Conservation (phyloP, 2,797 vertebrate genomes). For the Sebastes flavidus region DNA sequence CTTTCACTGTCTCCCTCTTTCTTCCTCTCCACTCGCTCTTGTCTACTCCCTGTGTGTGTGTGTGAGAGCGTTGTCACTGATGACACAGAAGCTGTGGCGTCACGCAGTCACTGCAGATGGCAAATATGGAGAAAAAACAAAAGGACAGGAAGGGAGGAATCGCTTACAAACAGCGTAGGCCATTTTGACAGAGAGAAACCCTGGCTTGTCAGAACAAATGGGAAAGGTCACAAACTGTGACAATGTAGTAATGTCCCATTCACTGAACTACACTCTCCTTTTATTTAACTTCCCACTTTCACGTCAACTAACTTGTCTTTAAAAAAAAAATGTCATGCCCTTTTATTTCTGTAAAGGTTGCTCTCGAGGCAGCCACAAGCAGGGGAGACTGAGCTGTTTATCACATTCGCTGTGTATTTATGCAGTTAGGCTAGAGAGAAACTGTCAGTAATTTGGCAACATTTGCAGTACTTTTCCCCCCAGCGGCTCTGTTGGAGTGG, state of each 20-base stretch:
- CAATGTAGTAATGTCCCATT: conserved; percentile 66
- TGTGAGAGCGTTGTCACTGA: conserved; percentile 59
- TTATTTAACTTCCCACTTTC: conserved; percentile 60
- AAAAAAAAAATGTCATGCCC: conserved; percentile 62
- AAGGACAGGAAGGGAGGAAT: conserved; percentile 60
- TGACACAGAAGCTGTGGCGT: conserved; percentile 65
- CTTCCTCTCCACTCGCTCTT: conserved; percentile 34
- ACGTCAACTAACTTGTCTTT: conserved; percentile 52
- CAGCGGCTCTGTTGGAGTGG: conserved; percentile 21
- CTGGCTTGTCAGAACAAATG: conserved; percentile 65
- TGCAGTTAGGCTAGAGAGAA: conserved; percentile 28
- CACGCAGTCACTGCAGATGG: conserved; percentile 76
- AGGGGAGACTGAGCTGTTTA: conserved; percentile 55
- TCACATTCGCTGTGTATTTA: conserved; percentile 42
- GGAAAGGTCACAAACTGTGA: conserved; percentile 74
- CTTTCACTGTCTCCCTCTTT: conserved; percentile 30
- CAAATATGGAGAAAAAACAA: conserved; percentile 41
- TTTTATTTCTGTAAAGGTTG: conserved; percentile 70
- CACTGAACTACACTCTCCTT: conserved; percentile 52
- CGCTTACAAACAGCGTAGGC: conserved; percentile 54
- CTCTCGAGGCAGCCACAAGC: conserved; percentile 50
- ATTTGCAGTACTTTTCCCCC: conserved; percentile 27
- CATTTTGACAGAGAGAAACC: conserved; percentile 59
- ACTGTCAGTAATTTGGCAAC: conserved; percentile 64
- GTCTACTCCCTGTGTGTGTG: conserved; percentile 38